Conservation (phyloP, 1,140 invertebrate species). For the Philopotamus ludificatus region DNA sequence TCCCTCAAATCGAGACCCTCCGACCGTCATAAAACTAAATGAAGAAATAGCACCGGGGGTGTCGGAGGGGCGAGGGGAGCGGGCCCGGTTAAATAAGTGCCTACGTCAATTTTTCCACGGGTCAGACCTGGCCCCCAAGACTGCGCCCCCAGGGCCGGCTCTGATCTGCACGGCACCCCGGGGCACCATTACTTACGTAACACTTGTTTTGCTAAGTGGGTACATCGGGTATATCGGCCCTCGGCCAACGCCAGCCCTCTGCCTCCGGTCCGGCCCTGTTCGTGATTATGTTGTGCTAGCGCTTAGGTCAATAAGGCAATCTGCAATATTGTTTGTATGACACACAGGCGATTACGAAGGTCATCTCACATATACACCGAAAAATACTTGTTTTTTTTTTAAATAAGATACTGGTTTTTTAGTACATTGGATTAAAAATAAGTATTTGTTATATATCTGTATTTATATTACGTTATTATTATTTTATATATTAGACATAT, state of each 20-base stretch:
- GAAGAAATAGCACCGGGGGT: conserved; percentile 39
- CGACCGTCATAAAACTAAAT: conserved; percentile 42
- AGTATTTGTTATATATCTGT: too few species aligned
- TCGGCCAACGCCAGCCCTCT: not conserved
- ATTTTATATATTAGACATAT: too few species aligned
- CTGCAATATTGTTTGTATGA: too few species aligned
- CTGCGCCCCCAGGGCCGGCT: conserved; percentile 9
- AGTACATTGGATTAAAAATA: too few species aligned
- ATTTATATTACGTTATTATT: too few species aligned
- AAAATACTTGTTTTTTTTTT: too few species aligned
- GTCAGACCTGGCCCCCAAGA: not conserved
- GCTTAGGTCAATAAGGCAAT: too few species aligned
- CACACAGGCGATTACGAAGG: too few species aligned
- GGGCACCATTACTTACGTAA: conserved; percentile 41
- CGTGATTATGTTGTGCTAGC: too few species aligned
- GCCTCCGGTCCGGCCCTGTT: not conserved
- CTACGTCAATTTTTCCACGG: conserved; percentile 39
- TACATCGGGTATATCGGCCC: conserved; percentile 16
- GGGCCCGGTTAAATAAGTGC: conserved; percentile 38
- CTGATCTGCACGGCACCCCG: conserved; percentile 20
- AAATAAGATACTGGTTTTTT: too few species aligned
- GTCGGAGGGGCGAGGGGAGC: conserved; percentile 2
- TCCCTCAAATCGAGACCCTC: conserved; percentile 28
- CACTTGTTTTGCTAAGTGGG: conserved; percentile 42
- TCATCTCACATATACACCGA: too few species aligned